Conservation (phyloP, 2,797 vertebrate genomes). For the Sebastes steindachneri region DNA sequence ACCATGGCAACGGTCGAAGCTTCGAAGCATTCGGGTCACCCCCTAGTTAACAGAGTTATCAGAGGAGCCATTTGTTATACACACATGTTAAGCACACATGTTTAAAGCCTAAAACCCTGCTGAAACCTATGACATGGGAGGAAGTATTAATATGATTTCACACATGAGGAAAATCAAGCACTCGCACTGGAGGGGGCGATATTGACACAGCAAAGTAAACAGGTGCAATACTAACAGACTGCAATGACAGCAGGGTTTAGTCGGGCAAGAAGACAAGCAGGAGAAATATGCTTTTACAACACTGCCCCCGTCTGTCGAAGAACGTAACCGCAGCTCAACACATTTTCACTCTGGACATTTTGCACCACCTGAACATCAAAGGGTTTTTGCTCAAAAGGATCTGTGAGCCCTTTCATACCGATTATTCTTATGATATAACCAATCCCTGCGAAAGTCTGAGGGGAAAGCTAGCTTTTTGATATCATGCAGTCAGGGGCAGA, state of each 20-base stretch:
- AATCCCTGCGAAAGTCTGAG: constrained; percentile 46
- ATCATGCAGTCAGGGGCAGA: constrained; percentile 42
- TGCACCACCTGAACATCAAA: constrained; percentile 64
- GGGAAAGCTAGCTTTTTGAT: constrained; percentile 57
- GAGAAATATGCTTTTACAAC: constrained; percentile 66
- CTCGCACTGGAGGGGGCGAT: constrained; percentile 45
- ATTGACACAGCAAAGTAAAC: constrained; percentile 73
- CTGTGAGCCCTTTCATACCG: constrained; percentile 47
- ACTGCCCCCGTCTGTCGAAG: constrained; percentile 72
- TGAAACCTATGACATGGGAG: constrained; percentile 6
- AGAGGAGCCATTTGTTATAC: constrained; percentile 23
- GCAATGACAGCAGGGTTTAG: constrained; percentile 43
- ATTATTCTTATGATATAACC: constrained; percentile 64
- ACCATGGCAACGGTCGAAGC: too few species aligned
- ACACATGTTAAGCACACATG: constrained; percentile 10
- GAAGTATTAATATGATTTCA: constrained; percentile 32
- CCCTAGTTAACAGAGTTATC: not conserved
- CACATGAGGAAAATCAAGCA: constrained; percentile 42
- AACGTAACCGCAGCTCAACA: constrained; percentile 32
- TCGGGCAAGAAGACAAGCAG: not conserved
- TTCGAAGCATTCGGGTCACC: too few species aligned
- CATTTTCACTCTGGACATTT: constrained; percentile 52
- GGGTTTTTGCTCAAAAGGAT: constrained; percentile 52
- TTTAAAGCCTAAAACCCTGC: constrained; percentile 24
- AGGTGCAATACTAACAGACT: constrained; percentile 62